phyloP scores from a whole-genome alignment of 2,888 invertebrate genomes.

The Ceramica pisi region DNA sequence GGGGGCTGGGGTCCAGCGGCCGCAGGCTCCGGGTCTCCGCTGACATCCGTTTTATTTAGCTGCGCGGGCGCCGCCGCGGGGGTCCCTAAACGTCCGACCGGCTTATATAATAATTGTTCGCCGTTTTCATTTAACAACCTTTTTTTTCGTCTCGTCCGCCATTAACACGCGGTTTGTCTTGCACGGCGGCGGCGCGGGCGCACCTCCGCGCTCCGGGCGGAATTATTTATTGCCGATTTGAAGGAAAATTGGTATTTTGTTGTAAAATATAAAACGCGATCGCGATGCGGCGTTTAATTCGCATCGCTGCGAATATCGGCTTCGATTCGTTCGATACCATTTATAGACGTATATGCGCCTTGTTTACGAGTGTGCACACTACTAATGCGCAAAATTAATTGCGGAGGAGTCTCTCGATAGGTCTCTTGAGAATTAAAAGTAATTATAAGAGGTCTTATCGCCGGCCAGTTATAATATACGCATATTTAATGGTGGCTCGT shows the following conservation, averaged over 20 bases:
- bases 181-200: constrained; percentile 75
- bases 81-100: constrained; percentile 65
- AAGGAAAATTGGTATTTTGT: constrained; percentile 85
- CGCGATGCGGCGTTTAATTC: constrained; percentile 64
- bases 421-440: constrained; percentile 59
- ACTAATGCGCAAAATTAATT: constrained; percentile 73
- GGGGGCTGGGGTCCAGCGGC: constrained; percentile 4
- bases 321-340: constrained; percentile 68
- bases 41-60: constrained; percentile 61
- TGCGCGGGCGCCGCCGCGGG: constrained; percentile 65
- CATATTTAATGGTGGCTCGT: constrained; percentile 66
- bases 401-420: constrained; percentile 56
- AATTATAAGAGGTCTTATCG: constrained; percentile 67
- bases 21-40: constrained; percentile 34
- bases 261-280: constrained; percentile 76
- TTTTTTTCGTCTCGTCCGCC: constrained; percentile 74
- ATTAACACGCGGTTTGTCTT: constrained; percentile 78
- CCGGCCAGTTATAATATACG: constrained; percentile 61
- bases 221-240: constrained; percentile 85
- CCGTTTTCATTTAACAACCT: constrained; percentile 79
- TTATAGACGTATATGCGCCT: constrained; percentile 65
- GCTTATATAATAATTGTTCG: constrained; percentile 82
- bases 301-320: constrained; percentile 65
- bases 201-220: constrained; percentile 72
- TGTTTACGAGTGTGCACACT: constrained; percentile 68